Evolutionary conservation across 1,140 invertebrate genomes (phyloP).

Genomic region (Meloidogyne hapla): DNA sequence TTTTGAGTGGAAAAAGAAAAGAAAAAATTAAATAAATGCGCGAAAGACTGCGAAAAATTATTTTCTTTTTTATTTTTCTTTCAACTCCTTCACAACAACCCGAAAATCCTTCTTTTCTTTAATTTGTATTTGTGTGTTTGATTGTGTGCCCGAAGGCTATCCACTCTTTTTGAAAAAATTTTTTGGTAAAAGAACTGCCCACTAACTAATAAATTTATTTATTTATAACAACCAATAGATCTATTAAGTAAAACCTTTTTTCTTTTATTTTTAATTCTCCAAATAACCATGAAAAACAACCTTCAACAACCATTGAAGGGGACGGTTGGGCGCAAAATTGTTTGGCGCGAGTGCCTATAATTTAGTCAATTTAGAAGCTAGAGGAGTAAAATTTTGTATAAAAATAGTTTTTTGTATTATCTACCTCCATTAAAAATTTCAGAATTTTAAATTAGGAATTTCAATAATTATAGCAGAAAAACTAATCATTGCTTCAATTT

Average conservation of each 20-base stretch:
- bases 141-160: background rate
- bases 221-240: background rate
- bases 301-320: background rate
- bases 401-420: no score
- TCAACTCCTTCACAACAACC: background rate
- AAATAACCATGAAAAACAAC: conserved; percentile 6
- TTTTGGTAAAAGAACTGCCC: background rate
- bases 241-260: no score
- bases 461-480: no score
- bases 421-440: no score
- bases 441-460: no score
- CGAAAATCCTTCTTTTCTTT: background rate
- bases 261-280: background rate
- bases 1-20: conserved; percentile 6
- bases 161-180: background rate
- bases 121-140: background rate
- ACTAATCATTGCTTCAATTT: no score
- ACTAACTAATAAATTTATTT: background rate
- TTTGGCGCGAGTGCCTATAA: background rate
- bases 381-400: no score
- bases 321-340: background rate
- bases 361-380: background rate
- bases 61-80: background rate
- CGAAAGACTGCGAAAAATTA: background rate
- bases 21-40: background rate